phyloP scores from a whole-genome alignment of 2,113 vertebrate species.

The Echinops telfairi region DNA sequence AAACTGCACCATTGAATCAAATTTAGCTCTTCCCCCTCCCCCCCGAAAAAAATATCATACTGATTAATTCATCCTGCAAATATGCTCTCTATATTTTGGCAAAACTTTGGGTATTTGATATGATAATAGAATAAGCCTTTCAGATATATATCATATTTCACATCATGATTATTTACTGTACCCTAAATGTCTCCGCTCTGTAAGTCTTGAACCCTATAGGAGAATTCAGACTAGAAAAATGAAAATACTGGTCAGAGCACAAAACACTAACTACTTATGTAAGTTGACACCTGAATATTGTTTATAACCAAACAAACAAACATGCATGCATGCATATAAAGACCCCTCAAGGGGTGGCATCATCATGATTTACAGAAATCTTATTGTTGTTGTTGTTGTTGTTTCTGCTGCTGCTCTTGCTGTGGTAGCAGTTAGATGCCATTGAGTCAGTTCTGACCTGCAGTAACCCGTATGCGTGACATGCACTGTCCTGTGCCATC shows the following conservation, averaged over 20 bases:
- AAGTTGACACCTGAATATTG: background rate
- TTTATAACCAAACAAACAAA: slow-evolving; percentile 1
- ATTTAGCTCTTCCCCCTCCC: slow-evolving; percentile 2
- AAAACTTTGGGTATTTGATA: slow-evolving; percentile 57
- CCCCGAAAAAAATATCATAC: background rate
- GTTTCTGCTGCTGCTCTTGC: too few species aligned
- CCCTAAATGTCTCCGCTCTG: background rate
- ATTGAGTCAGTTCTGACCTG: too few species aligned
- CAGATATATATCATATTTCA: slow-evolving; percentile 49
- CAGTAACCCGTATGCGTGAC: too few species aligned
- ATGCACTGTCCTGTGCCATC: too few species aligned
- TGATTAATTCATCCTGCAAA: slow-evolving; percentile 47
- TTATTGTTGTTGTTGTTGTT: background rate
- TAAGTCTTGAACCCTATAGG: background rate
- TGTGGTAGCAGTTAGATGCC: too few species aligned
- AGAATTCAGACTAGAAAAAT: slow-evolving; percentile 28
- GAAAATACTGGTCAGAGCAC: background rate
- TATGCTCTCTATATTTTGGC: background rate
- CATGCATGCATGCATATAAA: background rate
- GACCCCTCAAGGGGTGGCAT: background rate
- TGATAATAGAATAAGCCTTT: slow-evolving; percentile 34
- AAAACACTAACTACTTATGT: background rate
- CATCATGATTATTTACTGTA: background rate
- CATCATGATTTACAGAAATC: background rate
- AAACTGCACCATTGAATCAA: slow-evolving; percentile 53